Conservation (phyloP, 1,140 invertebrate species). For the Saccostrea echinata region DNA sequence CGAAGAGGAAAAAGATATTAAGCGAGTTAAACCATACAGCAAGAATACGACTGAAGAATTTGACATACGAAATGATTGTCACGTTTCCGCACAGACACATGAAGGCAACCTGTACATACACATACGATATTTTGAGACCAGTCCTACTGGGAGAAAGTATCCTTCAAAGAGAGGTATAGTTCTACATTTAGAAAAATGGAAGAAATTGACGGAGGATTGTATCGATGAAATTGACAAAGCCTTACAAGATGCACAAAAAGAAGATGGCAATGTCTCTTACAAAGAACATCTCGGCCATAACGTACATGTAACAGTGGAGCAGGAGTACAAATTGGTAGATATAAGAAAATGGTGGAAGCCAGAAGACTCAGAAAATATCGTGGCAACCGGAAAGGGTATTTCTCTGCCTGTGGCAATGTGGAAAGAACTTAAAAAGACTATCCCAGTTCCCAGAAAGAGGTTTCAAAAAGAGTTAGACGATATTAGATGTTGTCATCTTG, state of each 20-base stretch:
- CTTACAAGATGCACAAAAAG: neutral
- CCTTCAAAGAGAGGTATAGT: neutral
- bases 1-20: too few species aligned
- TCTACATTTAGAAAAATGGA: neutral
- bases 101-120: neutral
- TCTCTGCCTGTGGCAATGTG: neutral
- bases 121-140: conserved; percentile 9
- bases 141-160: neutral
- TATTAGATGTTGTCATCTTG: neutral
- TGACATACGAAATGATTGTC: too few species aligned
- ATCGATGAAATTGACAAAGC: neutral
- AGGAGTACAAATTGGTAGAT: neutral
- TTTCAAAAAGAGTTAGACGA: conserved; percentile 13
- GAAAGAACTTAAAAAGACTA: conserved; percentile 3
- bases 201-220: neutral
- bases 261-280: neutral
- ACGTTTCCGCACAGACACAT: too few species aligned
- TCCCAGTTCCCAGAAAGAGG: neutral
- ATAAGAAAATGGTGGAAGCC: conserved; percentile 17
- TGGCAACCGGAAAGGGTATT: neutral
- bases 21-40: too few species aligned
- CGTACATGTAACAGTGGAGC: neutral
- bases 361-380: neutral
- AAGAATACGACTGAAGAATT: too few species aligned
- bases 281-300: neutral